A percentile compares a stretch with the other conserved stretches of the same genome.
Evolutionary conservation across 2,888 invertebrate genomes (phyloP).

Genomic region (Lasioglossum leucozonium): DNA sequence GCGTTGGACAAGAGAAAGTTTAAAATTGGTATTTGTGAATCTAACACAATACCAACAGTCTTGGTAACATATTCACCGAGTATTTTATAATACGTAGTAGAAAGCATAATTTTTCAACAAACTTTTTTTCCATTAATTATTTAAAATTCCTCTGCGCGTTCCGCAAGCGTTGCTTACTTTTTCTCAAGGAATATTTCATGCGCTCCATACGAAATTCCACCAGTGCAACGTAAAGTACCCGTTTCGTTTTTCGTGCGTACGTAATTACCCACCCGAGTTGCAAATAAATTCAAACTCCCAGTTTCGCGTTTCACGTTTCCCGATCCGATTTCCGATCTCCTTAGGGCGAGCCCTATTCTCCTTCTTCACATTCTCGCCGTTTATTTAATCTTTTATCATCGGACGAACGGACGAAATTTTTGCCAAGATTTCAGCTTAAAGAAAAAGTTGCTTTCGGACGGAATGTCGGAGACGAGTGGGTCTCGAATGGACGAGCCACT

Average conservation of each 20-base stretch:
- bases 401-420: not conserved
- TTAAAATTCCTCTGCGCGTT: not conserved
- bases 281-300: not conserved
- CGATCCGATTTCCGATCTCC: not conserved
- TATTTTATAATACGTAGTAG: not conserved
- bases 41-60: not conserved
- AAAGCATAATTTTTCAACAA: not conserved
- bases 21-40: not conserved
- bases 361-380: not conserved
- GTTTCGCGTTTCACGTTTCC: not conserved
- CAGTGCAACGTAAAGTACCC: not conserved
- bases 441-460: not conserved
- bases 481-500: not conserved
- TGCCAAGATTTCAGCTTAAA: not conserved
- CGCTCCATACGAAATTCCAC: constrained; percentile 6
- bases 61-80: not conserved
- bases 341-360: not conserved
- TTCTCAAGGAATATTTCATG: not conserved
- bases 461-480: not conserved
- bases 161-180: not conserved
- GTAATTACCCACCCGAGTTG: not conserved
- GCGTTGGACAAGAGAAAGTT: not conserved
- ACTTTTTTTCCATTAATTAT: not conserved
- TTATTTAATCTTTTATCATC: not conserved
- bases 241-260: not conserved